A percentile compares a stretch with the other conserved stretches of the same genome.
Evolutionary conservation across 2,113 vertebrate genomes (phyloP).

Genomic region (Notiomystis cincta): DNA sequence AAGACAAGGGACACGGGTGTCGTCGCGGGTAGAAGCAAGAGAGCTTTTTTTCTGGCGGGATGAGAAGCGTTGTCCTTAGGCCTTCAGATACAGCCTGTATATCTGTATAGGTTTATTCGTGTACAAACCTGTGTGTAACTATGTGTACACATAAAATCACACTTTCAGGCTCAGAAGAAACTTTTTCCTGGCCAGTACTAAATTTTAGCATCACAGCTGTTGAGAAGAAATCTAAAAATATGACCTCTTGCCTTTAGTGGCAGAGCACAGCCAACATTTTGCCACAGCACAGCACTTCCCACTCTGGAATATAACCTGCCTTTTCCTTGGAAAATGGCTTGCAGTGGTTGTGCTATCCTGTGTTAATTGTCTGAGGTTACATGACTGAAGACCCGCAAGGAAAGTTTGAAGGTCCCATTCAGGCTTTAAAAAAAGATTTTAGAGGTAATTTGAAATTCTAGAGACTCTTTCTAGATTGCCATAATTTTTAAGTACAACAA

Average conservation of each 20-base stretch:
- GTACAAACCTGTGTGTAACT: neutral
- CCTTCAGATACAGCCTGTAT: neutral
- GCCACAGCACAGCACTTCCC: neutral
- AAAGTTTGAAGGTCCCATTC: neutral
- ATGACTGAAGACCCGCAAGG: neutral
- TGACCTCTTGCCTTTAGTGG: neutral
- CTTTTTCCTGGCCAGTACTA: neutral
- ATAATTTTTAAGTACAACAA: neutral
- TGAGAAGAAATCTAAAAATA: neutral
- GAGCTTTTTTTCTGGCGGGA: neutral
- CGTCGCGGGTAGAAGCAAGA: neutral
- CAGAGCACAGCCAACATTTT: neutral
- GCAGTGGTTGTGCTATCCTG: accelerated
- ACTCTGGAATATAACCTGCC: neutral
- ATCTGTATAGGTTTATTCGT: neutral
- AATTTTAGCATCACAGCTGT: neutral
- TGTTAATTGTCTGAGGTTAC: neutral
- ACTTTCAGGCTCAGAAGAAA: neutral
- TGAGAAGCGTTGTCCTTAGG: neutral
- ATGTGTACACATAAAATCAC: neutral
- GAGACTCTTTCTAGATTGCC: neutral
- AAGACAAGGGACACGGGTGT: neutral
- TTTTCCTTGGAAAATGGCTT: neutral
- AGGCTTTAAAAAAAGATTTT: neutral
- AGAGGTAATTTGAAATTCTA: neutral